A percentile compares a stretch with the other conserved stretches of the same genome.
These are phyloP conservation scores for Ambastaia sidthimunki DNA, from an alignment of 2,797 vertebrate species.

Conservation along the genomic window DNA sequence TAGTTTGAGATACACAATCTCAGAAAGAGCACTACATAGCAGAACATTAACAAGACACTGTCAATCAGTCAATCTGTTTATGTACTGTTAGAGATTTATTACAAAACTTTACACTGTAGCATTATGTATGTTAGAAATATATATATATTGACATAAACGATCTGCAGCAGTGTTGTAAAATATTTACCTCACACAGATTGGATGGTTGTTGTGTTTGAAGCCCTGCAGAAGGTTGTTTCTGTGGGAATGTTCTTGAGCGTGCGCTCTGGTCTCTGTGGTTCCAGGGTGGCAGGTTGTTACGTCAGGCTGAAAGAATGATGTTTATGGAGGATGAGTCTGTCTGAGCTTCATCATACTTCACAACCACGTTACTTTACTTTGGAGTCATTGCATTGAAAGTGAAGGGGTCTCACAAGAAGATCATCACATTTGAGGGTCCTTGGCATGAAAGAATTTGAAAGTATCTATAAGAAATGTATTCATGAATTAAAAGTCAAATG, in stretches of 20 bases:
- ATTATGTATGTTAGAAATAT: neutral
- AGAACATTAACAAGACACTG: neutral
- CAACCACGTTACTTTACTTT: neutral
- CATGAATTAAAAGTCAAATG: neutral
- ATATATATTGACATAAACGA: neutral
- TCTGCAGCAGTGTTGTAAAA: constrained; percentile 11
- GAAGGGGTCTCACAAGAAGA: neutral
- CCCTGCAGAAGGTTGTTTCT: too few relatives aligned
- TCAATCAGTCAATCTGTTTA: neutral
- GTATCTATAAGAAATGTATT: neutral
- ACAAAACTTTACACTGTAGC: neutral
- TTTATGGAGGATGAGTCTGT: too few relatives aligned
- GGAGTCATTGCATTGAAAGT: too few relatives aligned
- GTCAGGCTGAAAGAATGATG: too few relatives aligned
- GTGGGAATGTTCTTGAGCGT: too few relatives aligned
- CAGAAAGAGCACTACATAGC: neutral
- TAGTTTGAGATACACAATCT: neutral
- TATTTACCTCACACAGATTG: neutral
- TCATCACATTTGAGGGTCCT: too few relatives aligned
- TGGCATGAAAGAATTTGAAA: too few relatives aligned
- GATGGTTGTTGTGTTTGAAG: too few relatives aligned
- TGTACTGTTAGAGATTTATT: too few relatives aligned
- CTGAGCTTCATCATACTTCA: too few relatives aligned
- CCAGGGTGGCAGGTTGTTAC: too few relatives aligned
- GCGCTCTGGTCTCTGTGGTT: too few relatives aligned